A percentile compares a stretch with the other conserved stretches of the same genome.
Conservation (phyloP, 1,140 invertebrate genomes). For the Drosophila ficusphila region DNA sequence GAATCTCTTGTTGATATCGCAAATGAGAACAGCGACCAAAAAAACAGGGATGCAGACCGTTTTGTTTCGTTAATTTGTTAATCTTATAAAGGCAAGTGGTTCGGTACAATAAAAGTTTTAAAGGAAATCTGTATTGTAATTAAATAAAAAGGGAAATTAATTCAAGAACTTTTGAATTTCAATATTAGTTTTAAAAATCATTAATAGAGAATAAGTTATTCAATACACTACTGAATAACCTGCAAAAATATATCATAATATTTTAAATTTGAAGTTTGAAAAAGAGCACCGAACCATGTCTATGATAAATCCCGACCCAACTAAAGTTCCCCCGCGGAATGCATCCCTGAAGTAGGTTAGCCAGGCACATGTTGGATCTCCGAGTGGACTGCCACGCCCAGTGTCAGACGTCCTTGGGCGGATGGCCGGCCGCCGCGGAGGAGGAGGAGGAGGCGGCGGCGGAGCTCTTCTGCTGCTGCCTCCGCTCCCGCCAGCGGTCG, state of each 20-base stretch:
- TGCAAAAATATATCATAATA: too few relatives aligned
- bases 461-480: slow-evolving; percentile 51
- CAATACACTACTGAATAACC: too few relatives aligned
- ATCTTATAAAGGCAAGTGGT: slow-evolving; percentile 1
- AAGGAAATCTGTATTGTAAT: too few relatives aligned
- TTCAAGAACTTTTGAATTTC: too few relatives aligned
- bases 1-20: slow-evolving; percentile 84
- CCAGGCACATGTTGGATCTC: slow-evolving; percentile 57
- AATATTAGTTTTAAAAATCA: too few relatives aligned
- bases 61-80: neutral
- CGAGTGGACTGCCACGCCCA: slow-evolving; percentile 29
- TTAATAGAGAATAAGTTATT: too few relatives aligned
- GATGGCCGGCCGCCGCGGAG: slow-evolving; percentile 3
- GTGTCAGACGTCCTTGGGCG: slow-evolving; percentile 73
- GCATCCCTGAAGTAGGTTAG: slow-evolving; percentile 31
- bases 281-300: neutral
- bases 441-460: neutral
- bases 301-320: neutral
- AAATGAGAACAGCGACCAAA: slow-evolving; percentile 77
- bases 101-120: neutral
- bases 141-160: too few relatives aligned
- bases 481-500: slow-evolving; percentile 79
- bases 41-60: slow-evolving; percentile 26
- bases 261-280: too few relatives aligned
- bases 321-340: neutral